phyloP scores from a whole-genome alignment of 1,140 invertebrate genomes.

The Heliconius eleuchia region DNA sequence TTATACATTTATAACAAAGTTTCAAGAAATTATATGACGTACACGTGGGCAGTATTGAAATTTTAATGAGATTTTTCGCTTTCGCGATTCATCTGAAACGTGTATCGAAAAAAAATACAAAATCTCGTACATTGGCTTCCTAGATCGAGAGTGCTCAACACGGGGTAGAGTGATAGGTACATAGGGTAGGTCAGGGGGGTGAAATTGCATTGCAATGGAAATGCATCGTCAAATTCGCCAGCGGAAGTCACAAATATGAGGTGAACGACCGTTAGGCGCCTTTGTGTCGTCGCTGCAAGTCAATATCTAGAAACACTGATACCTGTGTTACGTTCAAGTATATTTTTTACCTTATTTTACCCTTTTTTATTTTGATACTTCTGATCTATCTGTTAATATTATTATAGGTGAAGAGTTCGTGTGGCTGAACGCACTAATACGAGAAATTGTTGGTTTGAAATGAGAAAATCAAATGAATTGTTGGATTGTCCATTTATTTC shows the following conservation, averaged over 20 bases:
- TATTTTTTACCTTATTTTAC: too few relatives aligned
- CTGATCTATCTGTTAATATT: too few relatives aligned
- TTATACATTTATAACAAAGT: too few relatives aligned
- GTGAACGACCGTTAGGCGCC: slow-evolving; percentile 46
- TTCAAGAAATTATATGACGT: too few relatives aligned
- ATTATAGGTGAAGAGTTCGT: too few relatives aligned
- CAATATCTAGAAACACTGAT: slow-evolving; percentile 31
- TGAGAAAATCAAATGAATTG: too few relatives aligned
- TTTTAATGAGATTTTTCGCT: neutral
- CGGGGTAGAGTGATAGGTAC: neutral
- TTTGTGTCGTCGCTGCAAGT: slow-evolving; percentile 35
- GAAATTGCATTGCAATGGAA: slow-evolving; percentile 36
- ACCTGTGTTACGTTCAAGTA: neutral
- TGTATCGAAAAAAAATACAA: neutral
- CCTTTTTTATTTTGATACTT: too few relatives aligned
- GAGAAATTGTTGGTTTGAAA: too few relatives aligned
- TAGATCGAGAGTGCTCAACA: neutral
- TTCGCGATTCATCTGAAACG: neutral
- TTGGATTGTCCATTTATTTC: too few relatives aligned
- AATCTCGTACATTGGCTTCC: neutral
- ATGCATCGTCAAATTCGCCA: slow-evolving; percentile 42
- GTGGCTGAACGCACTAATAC: too few relatives aligned
- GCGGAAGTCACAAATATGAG: slow-evolving; percentile 45
- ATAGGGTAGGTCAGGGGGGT: slow-evolving; percentile 45
- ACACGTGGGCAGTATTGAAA: neutral